A percentile compares a stretch with the other conserved stretches of the same genome.
Conservation (phyloP, 2,113 vertebrate genomes). For the Aphyosemion australe region DNA sequence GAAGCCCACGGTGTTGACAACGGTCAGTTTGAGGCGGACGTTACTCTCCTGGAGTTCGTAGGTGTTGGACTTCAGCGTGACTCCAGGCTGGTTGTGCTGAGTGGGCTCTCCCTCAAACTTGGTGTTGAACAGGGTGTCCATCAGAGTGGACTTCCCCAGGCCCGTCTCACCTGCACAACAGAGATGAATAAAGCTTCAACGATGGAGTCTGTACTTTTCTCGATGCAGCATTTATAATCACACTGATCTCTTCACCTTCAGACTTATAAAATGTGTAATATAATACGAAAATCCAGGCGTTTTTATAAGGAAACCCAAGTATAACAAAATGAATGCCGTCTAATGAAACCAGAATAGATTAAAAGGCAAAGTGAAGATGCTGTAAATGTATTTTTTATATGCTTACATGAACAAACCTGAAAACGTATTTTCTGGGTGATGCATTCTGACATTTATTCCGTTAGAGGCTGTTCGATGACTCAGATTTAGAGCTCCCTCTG, state of each 20-base stretch:
- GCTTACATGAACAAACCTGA: slow-evolving; percentile 20
- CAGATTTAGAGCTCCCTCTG: slow-evolving; percentile 46
- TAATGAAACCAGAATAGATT: not conserved
- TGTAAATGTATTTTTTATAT: slow-evolving; percentile 1
- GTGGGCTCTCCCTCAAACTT: slow-evolving; percentile 94
- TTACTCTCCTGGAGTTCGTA: slow-evolving; percentile 97
- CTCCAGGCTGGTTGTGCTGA: slow-evolving; percentile 91
- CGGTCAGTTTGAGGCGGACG: slow-evolving; percentile 91
- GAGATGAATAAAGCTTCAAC: not conserved
- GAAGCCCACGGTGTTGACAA: slow-evolving; percentile 94
- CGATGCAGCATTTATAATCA: no score
- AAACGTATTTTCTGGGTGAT: slow-evolving; percentile 21
- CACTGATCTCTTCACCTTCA: not conserved
- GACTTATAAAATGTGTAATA: not conserved
- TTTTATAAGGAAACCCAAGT: not conserved
- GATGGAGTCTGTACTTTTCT: no score
- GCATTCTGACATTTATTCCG: slow-evolving; percentile 46
- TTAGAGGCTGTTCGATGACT: slow-evolving; percentile 52
- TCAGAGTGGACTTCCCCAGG: slow-evolving; percentile 95
- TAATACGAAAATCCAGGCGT: no score
- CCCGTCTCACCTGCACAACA: slow-evolving; percentile 90
- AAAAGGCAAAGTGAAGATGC: not conserved
- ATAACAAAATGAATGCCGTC: not conserved
- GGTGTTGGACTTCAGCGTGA: slow-evolving; percentile 92
- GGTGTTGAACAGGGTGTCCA: slow-evolving; percentile 98